A percentile compares a stretch with the other conserved stretches of the same genome.
phyloP scores from a whole-genome alignment of 2,797 vertebrate genomes.

The Sebastes cheni region DNA sequence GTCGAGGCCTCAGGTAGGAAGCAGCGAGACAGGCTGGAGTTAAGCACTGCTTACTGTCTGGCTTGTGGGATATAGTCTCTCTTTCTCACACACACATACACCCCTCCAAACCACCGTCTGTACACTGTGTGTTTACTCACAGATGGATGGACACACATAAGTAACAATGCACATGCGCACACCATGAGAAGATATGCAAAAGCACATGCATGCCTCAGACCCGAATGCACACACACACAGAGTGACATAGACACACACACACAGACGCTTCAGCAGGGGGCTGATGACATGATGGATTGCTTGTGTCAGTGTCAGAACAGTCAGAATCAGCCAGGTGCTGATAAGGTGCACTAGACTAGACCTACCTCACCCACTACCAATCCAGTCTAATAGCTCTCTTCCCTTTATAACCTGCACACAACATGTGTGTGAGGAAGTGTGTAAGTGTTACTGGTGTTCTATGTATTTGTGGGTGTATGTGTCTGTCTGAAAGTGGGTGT shows the following conservation, averaged over 20 bases:
- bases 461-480: background rate
- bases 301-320: slow-evolving; percentile 86
- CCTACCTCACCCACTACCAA: slow-evolving; percentile 51
- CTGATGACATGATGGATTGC: slow-evolving; percentile 90
- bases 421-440: slow-evolving; percentile 4
- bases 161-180: slow-evolving; percentile 22
- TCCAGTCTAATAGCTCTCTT: slow-evolving; percentile 64
- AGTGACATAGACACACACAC: slow-evolving; percentile 3
- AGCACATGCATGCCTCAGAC: slow-evolving; percentile 7
- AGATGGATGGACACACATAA: slow-evolving; percentile 21
- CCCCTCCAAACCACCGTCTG: background rate
- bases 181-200: slow-evolving; percentile 18
- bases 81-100: background rate
- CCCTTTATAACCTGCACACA: slow-evolving; percentile 5
- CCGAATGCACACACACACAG: background rate
- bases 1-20: slow-evolving; percentile 72
- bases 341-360: slow-evolving; percentile 81
- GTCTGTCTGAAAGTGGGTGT: background rate
- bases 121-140: background rate
- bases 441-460: background rate
- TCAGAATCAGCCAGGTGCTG: slow-evolving; percentile 83
- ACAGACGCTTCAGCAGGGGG: slow-evolving; percentile 71
- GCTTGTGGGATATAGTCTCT: slow-evolving; percentile 36
- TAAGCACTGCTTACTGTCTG: slow-evolving; percentile 85
- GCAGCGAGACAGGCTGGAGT: slow-evolving; percentile 79